Evolutionary conservation across 2,888 invertebrate species (phyloP).

Genomic region (Bellardia pandia): DNA sequence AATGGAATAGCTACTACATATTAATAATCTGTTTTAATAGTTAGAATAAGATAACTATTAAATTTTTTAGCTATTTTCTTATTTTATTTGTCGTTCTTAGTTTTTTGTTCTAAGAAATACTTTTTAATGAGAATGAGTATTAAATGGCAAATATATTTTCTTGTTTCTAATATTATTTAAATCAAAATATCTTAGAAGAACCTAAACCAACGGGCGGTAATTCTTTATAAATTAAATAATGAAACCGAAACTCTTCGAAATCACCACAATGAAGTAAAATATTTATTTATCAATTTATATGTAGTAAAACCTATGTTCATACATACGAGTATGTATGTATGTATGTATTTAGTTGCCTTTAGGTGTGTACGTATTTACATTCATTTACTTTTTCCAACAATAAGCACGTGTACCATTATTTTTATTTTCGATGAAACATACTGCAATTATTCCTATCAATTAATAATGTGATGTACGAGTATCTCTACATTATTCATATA

Average conservation of each 20-base stretch:
- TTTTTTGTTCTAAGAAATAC: too few species aligned
- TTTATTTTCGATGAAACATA: conserved; percentile 17
- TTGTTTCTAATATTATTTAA: not conserved
- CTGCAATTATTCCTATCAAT: conserved; percentile 30
- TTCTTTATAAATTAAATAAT: not conserved
- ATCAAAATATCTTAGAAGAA: not conserved
- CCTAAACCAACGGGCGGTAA: not conserved
- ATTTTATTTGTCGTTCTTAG: too few species aligned
- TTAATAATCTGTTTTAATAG: too few species aligned
- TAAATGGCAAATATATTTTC: too few species aligned
- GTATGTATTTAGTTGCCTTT: not conserved
- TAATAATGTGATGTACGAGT: not conserved
- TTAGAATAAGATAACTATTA: too few species aligned
- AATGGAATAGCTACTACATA: too few species aligned
- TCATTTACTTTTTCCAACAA: not conserved
- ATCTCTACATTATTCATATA: not conserved
- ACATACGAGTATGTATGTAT: too few species aligned
- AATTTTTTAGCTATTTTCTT: too few species aligned
- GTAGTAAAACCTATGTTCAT: not conserved
- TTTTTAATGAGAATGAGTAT: too few species aligned
- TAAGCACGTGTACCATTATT: conserved; percentile 53
- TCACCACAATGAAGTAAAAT: not conserved
- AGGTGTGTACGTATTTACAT: not conserved
- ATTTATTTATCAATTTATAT: not conserved
- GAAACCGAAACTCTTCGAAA: not conserved